Percentiles rank a stretch among this genome's conserved stretches.
Conservation (phyloP, 2,888 invertebrate species). For the Lasius platythorax region DNA sequence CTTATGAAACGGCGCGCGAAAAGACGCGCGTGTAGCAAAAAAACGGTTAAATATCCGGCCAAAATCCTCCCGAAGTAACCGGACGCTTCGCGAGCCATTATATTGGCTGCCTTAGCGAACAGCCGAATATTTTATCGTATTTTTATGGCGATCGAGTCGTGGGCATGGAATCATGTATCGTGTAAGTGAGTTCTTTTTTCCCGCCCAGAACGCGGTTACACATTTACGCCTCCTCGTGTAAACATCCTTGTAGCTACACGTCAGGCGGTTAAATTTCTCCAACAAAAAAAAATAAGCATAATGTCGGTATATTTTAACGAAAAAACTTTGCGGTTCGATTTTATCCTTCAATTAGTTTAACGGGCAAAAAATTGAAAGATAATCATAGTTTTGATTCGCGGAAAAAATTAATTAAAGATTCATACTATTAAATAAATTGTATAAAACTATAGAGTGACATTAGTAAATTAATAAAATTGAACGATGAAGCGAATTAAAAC, state of each 20-base stretch:
- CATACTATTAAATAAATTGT: neutral
- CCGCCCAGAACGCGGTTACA: conserved; percentile 39
- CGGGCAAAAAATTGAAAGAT: neutral
- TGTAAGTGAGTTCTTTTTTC: conserved; percentile 53
- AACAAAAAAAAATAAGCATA: conserved; percentile 19
- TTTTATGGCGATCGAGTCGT: conserved; percentile 59
- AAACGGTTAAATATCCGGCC: conserved; percentile 38
- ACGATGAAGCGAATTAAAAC: neutral
- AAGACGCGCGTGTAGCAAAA: conserved; percentile 36
- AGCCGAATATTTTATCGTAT: conserved; percentile 67
- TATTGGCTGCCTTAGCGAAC: conserved; percentile 60
- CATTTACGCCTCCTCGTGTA: conserved; percentile 62
- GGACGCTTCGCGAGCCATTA: conserved; percentile 42
- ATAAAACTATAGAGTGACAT: neutral
- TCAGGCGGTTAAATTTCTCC: conserved; percentile 31
- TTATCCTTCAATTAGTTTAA: neutral
- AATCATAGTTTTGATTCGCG: neutral
- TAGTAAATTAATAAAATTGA: neutral
- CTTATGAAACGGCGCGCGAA: conserved; percentile 35
- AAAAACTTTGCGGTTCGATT: neutral
- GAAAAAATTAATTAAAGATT: neutral
- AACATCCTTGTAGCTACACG: conserved; percentile 59
- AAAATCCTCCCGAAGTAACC: conserved; percentile 48
- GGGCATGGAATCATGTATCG: conserved; percentile 35
- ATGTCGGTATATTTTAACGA: neutral